Evolutionary conservation across 2,113 vertebrate species (phyloP).

Genomic region (Ictalurus punctatus): DNA sequence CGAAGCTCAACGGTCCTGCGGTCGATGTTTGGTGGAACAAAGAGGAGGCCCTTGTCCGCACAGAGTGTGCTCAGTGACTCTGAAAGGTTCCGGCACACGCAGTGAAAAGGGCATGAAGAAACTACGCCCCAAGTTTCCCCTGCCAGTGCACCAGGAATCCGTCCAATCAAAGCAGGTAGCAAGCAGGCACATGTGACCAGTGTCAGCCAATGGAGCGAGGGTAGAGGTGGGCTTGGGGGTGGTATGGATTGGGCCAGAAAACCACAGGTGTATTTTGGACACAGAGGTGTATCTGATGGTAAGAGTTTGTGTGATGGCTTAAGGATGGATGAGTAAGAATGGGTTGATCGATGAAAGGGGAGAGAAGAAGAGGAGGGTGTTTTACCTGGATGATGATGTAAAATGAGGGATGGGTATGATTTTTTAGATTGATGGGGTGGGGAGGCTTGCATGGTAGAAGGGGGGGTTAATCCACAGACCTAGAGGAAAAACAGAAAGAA

Average conservation of each 20-base stretch:
- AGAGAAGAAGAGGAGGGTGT: conserved; percentile 36
- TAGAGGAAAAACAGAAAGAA: conserved; percentile 49
- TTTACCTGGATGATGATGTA: conserved; percentile 44
- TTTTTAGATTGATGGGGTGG: conserved; percentile 69
- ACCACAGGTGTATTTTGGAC: conserved; percentile 60
- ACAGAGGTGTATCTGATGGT: conserved; percentile 9
- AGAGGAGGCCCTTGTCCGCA: conserved; percentile 89
- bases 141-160: conserved; percentile 53
- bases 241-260: conserved; percentile 56
- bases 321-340: conserved; percentile 31
- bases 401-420: conserved; percentile 53
- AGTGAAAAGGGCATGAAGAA: conserved; percentile 84
- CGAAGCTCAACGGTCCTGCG: conserved; percentile 87
- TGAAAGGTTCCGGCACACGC: conserved; percentile 88
- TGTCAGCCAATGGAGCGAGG: conserved; percentile 68
- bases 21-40: conserved; percentile 86
- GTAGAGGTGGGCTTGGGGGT: conserved; percentile 51
- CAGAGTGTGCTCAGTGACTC: conserved; percentile 91
- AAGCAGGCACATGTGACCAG: conserved; percentile 76
- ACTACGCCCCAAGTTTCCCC: conserved; percentile 79
- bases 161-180: conserved; percentile 68
- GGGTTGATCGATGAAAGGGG: conserved; percentile 27
- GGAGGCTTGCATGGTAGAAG: conserved; percentile 79
- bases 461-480: conserved; percentile 74
- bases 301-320: conserved; percentile 31